Conservation (phyloP, 2,113 vertebrate species). For the Scytalopus superciliaris region DNA sequence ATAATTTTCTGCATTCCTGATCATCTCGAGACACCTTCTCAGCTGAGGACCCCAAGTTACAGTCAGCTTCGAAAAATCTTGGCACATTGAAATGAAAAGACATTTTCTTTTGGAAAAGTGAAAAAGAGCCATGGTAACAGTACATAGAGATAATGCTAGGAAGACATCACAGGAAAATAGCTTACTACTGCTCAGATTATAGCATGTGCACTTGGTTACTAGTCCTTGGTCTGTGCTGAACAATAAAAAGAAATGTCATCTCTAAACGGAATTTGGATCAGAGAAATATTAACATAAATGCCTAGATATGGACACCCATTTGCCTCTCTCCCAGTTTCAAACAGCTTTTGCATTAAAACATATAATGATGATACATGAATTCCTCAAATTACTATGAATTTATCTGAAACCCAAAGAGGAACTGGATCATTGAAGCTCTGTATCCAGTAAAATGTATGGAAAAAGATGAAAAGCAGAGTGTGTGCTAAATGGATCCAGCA, state of each 20-base stretch:
- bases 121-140: conserved; percentile 8
- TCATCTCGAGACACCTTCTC: not conserved
- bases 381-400: conserved; percentile 35
- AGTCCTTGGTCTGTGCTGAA: conserved; percentile 35
- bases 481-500: not conserved
- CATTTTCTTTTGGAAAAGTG: conserved; percentile 1
- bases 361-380: conserved; percentile 22
- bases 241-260: conserved; percentile 31
- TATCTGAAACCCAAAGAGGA: conserved; percentile 43
- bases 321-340: not conserved
- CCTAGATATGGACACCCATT: not conserved
- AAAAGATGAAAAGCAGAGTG: conserved; percentile 1
- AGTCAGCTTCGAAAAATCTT: not conserved
- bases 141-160: not conserved
- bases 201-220: conserved; percentile 10
- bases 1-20: conserved; percentile 7
- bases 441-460: not conserved
- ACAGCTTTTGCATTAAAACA: conserved; percentile 44
- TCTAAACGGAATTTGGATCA: conserved; percentile 26
- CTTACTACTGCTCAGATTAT: conserved; percentile 26
- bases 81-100: conserved; percentile 4
- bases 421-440: not conserved
- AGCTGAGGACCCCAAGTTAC: not conserved
- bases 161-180: conserved; percentile 40
- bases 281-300: conserved; percentile 17